A percentile compares a stretch with the other conserved stretches of the same genome.
phyloP scores from a whole-genome alignment of 1,140 invertebrate genomes.

The Gonatopus flavifemur region DNA sequence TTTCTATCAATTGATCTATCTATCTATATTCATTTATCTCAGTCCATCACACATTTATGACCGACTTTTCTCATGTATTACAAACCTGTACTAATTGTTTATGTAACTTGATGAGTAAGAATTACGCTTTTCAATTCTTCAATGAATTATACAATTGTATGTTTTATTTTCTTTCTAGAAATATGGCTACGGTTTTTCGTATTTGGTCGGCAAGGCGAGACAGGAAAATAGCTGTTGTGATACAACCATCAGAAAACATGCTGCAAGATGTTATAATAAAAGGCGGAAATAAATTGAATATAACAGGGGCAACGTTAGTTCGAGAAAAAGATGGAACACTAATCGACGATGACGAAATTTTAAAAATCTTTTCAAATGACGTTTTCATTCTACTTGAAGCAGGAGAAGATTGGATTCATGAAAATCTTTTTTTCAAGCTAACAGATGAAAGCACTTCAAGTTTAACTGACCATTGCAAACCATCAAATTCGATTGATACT shows the following conservation, averaged over 20 bases:
- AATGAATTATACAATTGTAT: neutral
- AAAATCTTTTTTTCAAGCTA: neutral
- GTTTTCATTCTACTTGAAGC: neutral
- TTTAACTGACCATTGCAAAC: neutral
- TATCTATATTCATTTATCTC: no score
- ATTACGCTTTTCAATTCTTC: neutral
- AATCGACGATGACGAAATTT: slow-evolving; percentile 1
- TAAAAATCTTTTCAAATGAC: neutral
- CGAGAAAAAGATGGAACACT: slow-evolving; percentile 10
- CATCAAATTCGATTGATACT: neutral
- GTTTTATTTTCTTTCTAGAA: neutral
- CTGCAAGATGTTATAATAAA: neutral
- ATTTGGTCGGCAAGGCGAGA: neutral
- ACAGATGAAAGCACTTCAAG: neutral
- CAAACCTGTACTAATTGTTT: neutral
- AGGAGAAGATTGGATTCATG: slow-evolving; percentile 1
- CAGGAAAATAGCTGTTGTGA: neutral
- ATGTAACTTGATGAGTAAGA: neutral
- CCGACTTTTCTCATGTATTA: no score
- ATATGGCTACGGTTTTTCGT: neutral
- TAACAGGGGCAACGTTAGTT: slow-evolving; percentile 1
- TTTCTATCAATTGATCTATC: no score
- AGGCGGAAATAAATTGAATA: neutral
- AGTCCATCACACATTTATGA: no score
- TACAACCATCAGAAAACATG: neutral